Base-by-base conservation (phyloP, 53 echinoderm and acorn worm genomes). In the Holothuria scabra region DNA sequence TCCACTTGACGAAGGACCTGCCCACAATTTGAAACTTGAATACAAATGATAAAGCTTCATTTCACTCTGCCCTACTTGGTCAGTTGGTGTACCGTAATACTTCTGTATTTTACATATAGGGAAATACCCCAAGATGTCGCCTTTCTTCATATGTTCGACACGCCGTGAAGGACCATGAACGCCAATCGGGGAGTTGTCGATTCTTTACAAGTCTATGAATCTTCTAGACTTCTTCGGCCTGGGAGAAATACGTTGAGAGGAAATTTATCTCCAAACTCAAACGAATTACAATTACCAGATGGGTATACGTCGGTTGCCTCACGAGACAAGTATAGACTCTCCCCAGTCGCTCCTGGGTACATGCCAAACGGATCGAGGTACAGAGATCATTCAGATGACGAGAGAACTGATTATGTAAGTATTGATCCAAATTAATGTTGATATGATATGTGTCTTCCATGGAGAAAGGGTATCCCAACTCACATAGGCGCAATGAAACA, bases 281-380 rank as follows among this genome's bases (percentile, higher is more conserved):
- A 76, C 55, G 56, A 56, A 26, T 52, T 76, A 19, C 76, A 76
- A 2, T 19, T 76, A 13, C 76, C 76, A 2, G 76, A 59, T 26
- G 83, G 83, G 19, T 60, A 28, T n/a, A 75, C 60, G 74, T 80
- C 82, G 16, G 72, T 68, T 21, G 82, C 93, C 14, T 80, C 89
- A n/a, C 78, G 86, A 29, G 66, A 88, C 14, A 85, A 82, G 16
- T 93, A 88, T 63, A 90, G 87, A 60, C 68, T 93, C 33, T 93
- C 93, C 35, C 90, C 93, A 33, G 90, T 93, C 25, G 85, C 82
- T 52, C 93, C 93, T 11, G 93, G 85, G 13, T 90, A 93, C 70
- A 56, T 67, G 28, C 71, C 85, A 31, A 71, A 88, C 10, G 91
- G 83, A 25, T 88, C 74, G 5, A 61, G 88, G 44, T 88, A 83